Conservation (phyloP, 1,140 invertebrate species). For the Adoxophyes honmai region DNA sequence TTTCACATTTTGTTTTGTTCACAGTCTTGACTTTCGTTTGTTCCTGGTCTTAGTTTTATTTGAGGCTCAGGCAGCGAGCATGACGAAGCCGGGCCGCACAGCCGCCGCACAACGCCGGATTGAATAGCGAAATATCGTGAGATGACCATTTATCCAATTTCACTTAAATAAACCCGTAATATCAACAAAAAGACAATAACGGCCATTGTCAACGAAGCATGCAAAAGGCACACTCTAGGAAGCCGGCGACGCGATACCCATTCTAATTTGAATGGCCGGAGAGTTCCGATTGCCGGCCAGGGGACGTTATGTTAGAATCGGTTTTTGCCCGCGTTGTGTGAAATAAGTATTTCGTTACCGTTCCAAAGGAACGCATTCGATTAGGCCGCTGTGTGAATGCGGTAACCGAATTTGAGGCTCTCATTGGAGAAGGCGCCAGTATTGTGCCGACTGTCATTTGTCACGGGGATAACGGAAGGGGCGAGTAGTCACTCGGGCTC, state of each 20-base stretch:
- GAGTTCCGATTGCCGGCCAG: slow-evolving; percentile 19
- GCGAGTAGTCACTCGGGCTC: no score
- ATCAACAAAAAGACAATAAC: slow-evolving; percentile 67
- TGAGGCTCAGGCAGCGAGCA: slow-evolving; percentile 30
- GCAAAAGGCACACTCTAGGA: slow-evolving; percentile 27
- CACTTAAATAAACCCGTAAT: slow-evolving; percentile 74
- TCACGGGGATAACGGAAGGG: background rate
- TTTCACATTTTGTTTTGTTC: slow-evolving; percentile 58
- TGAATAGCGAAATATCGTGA: slow-evolving; percentile 57
- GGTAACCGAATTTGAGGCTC: slow-evolving; percentile 35
- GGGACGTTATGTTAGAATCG: slow-evolving; percentile 17
- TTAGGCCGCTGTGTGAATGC: slow-evolving; percentile 45
- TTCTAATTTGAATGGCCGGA: slow-evolving; percentile 33
- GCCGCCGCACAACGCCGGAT: slow-evolving; percentile 37
- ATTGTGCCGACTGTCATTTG: background rate
- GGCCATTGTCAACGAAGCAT: slow-evolving; percentile 37
- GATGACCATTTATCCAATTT: slow-evolving; percentile 74
- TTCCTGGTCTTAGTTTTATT: slow-evolving; percentile 41
- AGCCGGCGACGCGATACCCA: slow-evolving; percentile 24
- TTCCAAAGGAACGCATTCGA: slow-evolving; percentile 59
- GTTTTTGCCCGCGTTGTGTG: slow-evolving; percentile 43
- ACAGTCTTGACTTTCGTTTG: slow-evolving; percentile 41
- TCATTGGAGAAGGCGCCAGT: background rate
- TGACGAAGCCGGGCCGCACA: slow-evolving; percentile 31
- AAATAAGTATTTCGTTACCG: slow-evolving; percentile 56